Conservation (phyloP, 2,797 vertebrate species). For the Pyrrhura leucotis region DNA sequence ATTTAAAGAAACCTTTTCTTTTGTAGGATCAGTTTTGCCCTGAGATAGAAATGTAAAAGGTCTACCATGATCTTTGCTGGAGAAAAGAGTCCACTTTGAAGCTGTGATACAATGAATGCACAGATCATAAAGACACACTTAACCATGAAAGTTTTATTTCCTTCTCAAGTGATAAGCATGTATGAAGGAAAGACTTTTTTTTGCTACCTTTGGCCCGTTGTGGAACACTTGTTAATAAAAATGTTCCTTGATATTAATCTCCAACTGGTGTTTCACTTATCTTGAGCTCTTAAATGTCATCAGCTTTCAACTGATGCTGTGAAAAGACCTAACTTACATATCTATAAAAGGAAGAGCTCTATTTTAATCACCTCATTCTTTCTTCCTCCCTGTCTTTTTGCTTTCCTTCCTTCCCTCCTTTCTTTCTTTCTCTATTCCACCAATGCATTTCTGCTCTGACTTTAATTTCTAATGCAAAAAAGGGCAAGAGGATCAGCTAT, state of each 20-base stretch:
- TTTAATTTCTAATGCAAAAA: neutral
- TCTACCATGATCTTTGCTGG: neutral
- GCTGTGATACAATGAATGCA: neutral
- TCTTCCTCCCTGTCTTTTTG: neutral
- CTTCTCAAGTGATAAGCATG: slow-evolving; percentile 2
- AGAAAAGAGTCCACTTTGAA: slow-evolving; percentile 29
- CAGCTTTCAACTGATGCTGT: neutral
- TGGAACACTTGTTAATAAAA: slow-evolving; percentile 34
- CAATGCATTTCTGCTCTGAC: neutral
- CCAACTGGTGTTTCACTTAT: slow-evolving; percentile 37
- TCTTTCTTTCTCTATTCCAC: neutral
- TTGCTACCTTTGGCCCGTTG: neutral
- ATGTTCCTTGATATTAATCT: slow-evolving; percentile 12
- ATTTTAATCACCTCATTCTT: neutral
- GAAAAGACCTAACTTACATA: slow-evolving; percentile 25
- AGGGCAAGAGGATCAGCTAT: neutral
- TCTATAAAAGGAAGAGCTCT: neutral
- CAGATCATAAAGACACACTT: neutral
- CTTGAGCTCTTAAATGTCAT: slow-evolving; percentile 46
- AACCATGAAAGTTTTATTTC: slow-evolving; percentile 8
- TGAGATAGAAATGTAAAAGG: neutral
- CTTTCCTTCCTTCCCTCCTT: neutral
- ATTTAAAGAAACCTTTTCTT: neutral
- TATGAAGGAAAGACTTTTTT: slow-evolving; percentile 8
- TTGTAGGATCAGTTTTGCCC: neutral